Conservation (phyloP, 1,140 invertebrate genomes). For the Cotesia vestalis region DNA sequence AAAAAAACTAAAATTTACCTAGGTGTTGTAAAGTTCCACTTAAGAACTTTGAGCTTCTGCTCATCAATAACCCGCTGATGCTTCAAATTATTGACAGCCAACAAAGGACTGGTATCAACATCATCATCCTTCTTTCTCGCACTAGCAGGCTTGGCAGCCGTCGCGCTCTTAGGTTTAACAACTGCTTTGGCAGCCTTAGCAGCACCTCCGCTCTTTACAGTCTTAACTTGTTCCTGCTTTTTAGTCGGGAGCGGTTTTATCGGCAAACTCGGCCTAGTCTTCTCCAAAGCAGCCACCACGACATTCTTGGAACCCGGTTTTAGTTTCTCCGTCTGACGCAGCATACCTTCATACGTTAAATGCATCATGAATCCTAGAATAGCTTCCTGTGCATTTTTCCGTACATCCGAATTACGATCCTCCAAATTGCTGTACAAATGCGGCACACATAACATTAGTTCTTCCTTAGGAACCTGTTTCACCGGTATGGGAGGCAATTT, state of each 20-base stretch:
- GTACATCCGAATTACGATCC: constrained; percentile 89
- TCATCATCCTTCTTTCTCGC: constrained; percentile 88
- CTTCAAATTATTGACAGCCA: constrained; percentile 87
- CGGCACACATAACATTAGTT: constrained; percentile 81
- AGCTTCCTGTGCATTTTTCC: constrained; percentile 89
- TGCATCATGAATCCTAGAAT: constrained; percentile 94
- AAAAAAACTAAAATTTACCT: constrained; percentile 31
- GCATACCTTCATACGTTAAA: constrained; percentile 85
- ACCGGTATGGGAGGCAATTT: constrained; percentile 77
- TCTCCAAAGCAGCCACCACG: constrained; percentile 83
- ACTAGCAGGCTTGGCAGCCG: constrained; percentile 55
- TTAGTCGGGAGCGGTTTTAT: constrained; percentile 79
- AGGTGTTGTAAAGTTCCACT: constrained; percentile 96
- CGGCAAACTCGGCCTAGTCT: constrained; percentile 84
- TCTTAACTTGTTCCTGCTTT: constrained; percentile 63
- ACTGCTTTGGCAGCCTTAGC: constrained; percentile 64
- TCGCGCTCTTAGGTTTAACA: constrained; percentile 51
- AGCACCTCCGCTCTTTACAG: constrained; percentile 69
- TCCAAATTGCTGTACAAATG: constrained; percentile 85
- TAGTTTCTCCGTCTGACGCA: constrained; percentile 80
- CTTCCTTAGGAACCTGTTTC: constrained; percentile 82
- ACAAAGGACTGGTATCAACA: constrained; percentile 79
- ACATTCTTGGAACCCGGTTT: constrained; percentile 88
- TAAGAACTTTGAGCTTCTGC: constrained; percentile 89
- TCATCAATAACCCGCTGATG: constrained; percentile 92